Evolutionary conservation across 2,113 vertebrate genomes (phyloP), one percentile per base, ranked within the genome.

Genomic region (pig (Sus scrofa)): DNA sequence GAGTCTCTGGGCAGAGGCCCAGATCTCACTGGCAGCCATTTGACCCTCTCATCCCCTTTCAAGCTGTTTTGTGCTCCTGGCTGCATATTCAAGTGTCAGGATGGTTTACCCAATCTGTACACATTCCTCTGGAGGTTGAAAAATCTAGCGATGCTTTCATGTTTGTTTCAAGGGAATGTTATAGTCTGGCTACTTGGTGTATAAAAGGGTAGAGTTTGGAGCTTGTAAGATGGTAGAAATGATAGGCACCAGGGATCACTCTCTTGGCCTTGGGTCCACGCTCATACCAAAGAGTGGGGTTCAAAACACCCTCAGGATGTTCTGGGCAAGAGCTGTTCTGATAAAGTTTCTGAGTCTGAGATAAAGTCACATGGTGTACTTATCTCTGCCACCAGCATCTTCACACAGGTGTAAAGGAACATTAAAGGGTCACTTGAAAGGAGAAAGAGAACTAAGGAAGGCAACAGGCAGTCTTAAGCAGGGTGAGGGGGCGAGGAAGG

Each of bases 91-190:
- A 19, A 86, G 32, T 44, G 27, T 50, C 20, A 37, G n/a, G 26
- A 30, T 75, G 37, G 37, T 68, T 68, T 60, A 60, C 52, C 15
- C 15, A 30, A 56, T 54, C 20, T 86, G 52, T 63, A 27, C 12
- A 56, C 54, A 56, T 12, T 56, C n/a, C 63, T 77, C 27, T 78
- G 3, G 44, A 89, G 30, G 54, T 44, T 44, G 14, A 95, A 65
- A 37, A 83, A 58, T 26, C 13, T 37, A 52, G 30, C 22, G 39
- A 15, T 2, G 7, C 34, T 91, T 88, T 67, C 16, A 22, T n/a
- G n/a, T 83, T 93, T 91, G 13, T 94, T 94, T 89, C 22, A 75
- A 91, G 63, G 22, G 19, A 73, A 54, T 65, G 52, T 65, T 86
- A 67, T 7, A 32, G 27, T 39, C 62, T 68, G 24, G 19, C 27